phyloP scores from a whole-genome alignment of 1,140 invertebrate genomes.

The Microplitis demolitor region DNA sequence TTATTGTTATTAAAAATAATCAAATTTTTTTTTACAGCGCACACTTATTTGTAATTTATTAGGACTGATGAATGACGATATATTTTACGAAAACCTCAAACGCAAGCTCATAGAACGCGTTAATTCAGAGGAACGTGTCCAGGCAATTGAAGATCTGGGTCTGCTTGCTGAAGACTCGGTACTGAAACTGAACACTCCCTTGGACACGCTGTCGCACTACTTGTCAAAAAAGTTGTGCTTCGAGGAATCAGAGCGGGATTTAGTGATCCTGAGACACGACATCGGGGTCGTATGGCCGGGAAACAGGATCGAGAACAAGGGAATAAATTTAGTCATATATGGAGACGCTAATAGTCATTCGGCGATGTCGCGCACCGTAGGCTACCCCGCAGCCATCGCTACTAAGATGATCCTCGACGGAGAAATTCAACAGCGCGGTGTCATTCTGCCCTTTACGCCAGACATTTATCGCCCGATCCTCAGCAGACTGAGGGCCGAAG shows the following conservation, averaged over 20 bases:
- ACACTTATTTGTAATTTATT: conserved; percentile 86
- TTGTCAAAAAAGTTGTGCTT: conserved; percentile 85
- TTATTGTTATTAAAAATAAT: neutral
- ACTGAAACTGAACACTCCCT: conserved; percentile 81
- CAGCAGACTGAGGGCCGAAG: conserved; percentile 81
- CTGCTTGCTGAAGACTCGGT: conserved; percentile 84
- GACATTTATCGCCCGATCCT: conserved; percentile 93
- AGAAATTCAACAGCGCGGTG: conserved; percentile 94
- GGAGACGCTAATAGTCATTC: conserved; percentile 85
- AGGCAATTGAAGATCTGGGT: conserved; percentile 83
- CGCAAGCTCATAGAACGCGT: conserved; percentile 78
- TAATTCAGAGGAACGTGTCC: conserved; percentile 70
- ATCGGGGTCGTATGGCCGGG: conserved; percentile 92
- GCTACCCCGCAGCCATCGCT: conserved; percentile 94
- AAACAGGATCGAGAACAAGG: conserved; percentile 78
- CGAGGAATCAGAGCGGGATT: conserved; percentile 84
- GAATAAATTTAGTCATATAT: conserved; percentile 93
- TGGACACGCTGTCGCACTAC: conserved; percentile 92
- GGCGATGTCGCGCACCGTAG: conserved; percentile 98
- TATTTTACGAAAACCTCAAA: conserved; percentile 93
- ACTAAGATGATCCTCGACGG: conserved; percentile 97
- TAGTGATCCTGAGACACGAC: conserved; percentile 93
- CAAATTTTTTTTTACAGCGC: conserved; percentile 62
- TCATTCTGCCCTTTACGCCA: conserved; percentile 84
- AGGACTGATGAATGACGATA: conserved; percentile 82